Evolutionary conservation across 2,797 vertebrate species (phyloP), one percentile per base, ranked within the genome.

Genomic region (Silurus lanzhouensis): DNA sequence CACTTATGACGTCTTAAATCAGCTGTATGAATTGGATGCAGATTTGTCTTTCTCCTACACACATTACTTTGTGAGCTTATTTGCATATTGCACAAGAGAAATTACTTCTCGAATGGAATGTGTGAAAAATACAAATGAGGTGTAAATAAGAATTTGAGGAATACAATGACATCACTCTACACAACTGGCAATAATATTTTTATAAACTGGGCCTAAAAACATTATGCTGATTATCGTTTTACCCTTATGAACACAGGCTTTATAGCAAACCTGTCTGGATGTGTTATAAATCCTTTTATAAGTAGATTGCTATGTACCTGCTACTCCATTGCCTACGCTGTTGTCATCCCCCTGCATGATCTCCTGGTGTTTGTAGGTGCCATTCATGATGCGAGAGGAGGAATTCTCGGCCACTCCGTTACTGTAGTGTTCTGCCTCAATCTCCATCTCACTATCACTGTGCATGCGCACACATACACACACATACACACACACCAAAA

Each of bases 381-480:
- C 98, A 27, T 99, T 99, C 96, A 99, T 96, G 85, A 99, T 97
- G 82, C 96, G 95, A 1, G 96, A 94, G 22, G 97, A 95, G 61
- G 97, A 95, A 88, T 94, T 95, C 86, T 99, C 97, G 1, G 96
- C 92, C 61, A 98, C 96, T 20, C 97, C 98, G 0, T 99, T 99
- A 90, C 96, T 97, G 87, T 98, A 99, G 92, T 98, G 97, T 85
- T 99, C 98, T 12, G 96, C 95, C 85, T 99, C 98, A 72, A 99
- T 97, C 92, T 99, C 98, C 97, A 99, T 99, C 93, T 99, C 98
- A 1, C 97, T 99, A 92, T 99, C 98, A 85, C 98, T 99, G 91
- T 6, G 27, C 66, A 81, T 13, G 48, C 57, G 82, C 76, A 84
- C 55, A 55, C 76, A 83, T 68, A 72, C 46, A 68, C 48, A 38